Base-by-base conservation (phyloP, 1,140 invertebrate genomes). In the Hypothenemus hampei region DNA sequence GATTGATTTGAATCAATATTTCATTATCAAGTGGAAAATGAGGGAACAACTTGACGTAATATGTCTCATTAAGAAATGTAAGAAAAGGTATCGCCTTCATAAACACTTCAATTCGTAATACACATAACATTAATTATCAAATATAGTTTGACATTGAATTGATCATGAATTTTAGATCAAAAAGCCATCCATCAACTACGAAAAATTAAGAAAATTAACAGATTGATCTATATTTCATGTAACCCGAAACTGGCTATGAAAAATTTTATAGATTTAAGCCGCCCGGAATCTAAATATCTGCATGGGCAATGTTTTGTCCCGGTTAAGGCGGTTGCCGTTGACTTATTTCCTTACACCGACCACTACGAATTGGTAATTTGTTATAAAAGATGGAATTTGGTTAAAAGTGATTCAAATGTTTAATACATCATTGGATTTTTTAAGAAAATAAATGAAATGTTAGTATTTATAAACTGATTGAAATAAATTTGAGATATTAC, bases 311-410 rank as follows among this genome's bases (percentile, higher is more conserved):
- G 91, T 2, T 92, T 96, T 69, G 75, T 86, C 22, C 87, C 90
- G 0, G 77, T 84, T 1, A 78, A 81, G 62, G 91, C 91, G 0
- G 75, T 93, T 10, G 86, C 90, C 4, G 87, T 98, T 1, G 95
- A 98, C 68, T 83, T 98, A 82, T 98, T 98, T 75, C 95, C 95
- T 0, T 80, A 91, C 57, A 97, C 94, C 1, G 81, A 81, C 15
- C 92, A 97, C 69, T 91, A 85, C 54, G 94, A 97, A 75, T 72
- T 97, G 11, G 76, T 94, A 45, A 69, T 97, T 19, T 76, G 90
- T 21, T 88, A 97, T 67, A 84, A 95, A 72, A 75, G 86, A 46
- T 64, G 62, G 57, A 48, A 66, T 60, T 46, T 44, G 7, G 45
- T 57, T 7, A 16, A 46, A 22, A 45, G 44, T 13, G 55, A 53